Base-by-base conservation (phyloP, 2,888 invertebrate genomes). In the Lasioglossum villosulum region DNA sequence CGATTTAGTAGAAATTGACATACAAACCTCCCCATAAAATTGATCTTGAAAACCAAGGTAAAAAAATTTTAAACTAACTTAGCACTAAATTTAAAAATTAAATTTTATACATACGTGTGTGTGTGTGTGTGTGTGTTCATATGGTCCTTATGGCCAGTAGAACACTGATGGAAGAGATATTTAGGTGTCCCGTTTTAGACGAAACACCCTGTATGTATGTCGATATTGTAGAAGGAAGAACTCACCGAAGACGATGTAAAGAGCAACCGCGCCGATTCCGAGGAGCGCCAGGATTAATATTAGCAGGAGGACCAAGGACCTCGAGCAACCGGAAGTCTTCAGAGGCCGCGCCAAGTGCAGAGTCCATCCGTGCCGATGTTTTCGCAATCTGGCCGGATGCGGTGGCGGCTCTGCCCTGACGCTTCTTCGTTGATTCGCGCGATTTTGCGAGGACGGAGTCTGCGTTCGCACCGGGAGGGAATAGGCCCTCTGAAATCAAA, bases 281-380 rank as follows among this genome's bases (percentile, higher is more conserved):
- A 95, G 91, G 4, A 95, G 92, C 30, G 93, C 90, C 56, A 95
- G 86, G 75, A 95, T 87, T 39, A 93, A 88, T 75, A 93, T 90
- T 72, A 95, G 86, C 8, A 94, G 88, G 16, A 94, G 85, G 4
- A 94, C 81, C 34, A 94, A 90, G 19, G 94, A 92, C 83, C 93
- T 93, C 81, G 94, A 93, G 87, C 94, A 94, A 86, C 92, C 91
- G 81, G 93, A 89, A 34, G 91, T 91, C 83, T 90, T 90, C 81
- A 94, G 88, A 70, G 94, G 94, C 68, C 93, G 89, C 30, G 92
- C 93, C 77, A 95, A 92, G 83, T 95, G 93, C 71, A 95, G 84
- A 1, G 94, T 95, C 95, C 95, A 95, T 42, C 95, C 95, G 80
- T 93, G 93, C 70, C 94, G 93, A 87, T 94, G 93, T 83, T 95